These are phyloP conservation scores for Phylloscopus whistleri DNA, from an alignment of 2,113 vertebrate species.

Conservation along the genomic window DNA sequence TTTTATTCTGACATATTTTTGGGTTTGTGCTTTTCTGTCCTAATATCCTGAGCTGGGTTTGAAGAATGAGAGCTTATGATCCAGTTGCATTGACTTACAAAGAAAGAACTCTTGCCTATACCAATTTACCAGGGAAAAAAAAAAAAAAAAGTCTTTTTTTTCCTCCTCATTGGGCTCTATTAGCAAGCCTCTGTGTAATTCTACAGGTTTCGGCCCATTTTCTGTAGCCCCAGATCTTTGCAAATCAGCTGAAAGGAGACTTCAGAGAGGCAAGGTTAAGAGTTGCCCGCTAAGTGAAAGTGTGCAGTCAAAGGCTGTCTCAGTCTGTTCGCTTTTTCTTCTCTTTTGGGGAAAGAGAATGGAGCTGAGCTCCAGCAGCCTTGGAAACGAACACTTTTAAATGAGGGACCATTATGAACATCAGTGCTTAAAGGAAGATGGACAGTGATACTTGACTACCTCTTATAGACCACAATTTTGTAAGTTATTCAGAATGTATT, in stretches of 20 bases:
- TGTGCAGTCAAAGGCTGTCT: not conserved
- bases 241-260: not conserved
- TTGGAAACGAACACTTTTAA: not conserved
- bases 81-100: not conserved
- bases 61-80: not conserved
- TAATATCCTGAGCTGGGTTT: not conserved
- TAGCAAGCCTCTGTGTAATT: not conserved
- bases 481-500: not conserved
- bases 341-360: not conserved
- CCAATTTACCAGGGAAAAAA: not conserved
- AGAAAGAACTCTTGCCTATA: not conserved
- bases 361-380: not conserved
- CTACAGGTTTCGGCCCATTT: not conserved
- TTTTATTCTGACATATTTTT: not conserved
- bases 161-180: not conserved
- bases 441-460: not conserved
- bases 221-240: rapidly evolving
- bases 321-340: not conserved
- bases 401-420: not conserved
- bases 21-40: not conserved
- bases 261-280: not conserved
- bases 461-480: not conserved
- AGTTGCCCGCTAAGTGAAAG: not conserved
- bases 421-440: not conserved
- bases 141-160: not conserved